Evolutionary conservation across 2,888 invertebrate genomes (phyloP).

Genomic region (Thereva unica): DNA sequence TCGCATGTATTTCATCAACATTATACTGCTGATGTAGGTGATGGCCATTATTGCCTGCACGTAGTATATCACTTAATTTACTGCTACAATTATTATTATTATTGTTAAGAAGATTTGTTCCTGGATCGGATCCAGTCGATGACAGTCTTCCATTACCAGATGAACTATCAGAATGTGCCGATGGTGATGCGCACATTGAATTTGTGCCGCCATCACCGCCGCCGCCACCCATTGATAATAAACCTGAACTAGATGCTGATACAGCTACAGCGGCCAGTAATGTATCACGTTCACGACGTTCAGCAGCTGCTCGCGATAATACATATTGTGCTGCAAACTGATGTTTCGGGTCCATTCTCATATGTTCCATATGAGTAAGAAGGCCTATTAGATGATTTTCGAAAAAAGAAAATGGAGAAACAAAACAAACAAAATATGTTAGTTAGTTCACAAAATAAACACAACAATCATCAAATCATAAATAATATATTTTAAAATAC

Average conservation of each 20-base stretch:
- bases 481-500: not conserved
- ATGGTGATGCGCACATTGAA: conserved; percentile 79
- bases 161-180: conserved; percentile 84
- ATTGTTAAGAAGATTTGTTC: conserved; percentile 64
- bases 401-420: conserved; percentile 40
- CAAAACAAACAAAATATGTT: not conserved
- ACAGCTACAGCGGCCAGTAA: conserved; percentile 69
- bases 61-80: conserved; percentile 57
- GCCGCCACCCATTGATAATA: conserved; percentile 61
- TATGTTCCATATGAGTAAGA: conserved; percentile 92
- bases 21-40: conserved; percentile 64
- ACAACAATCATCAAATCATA: not conserved
- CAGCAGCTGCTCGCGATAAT: conserved; percentile 86
- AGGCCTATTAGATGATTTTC: conserved; percentile 68
- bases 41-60: conserved; percentile 60
- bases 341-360: conserved; percentile 96
- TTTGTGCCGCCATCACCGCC: conserved; percentile 58
- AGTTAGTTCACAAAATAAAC: conserved; percentile 12
- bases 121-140: conserved; percentile 77
- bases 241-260: conserved; percentile 65
- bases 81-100: conserved; percentile 68
- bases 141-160: conserved; percentile 79
- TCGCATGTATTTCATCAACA: conserved; percentile 65
- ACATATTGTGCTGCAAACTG: conserved; percentile 95
- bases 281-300: conserved; percentile 81